Conservation (phyloP, 2,113 vertebrate species). For the Arothron firmamentum region DNA sequence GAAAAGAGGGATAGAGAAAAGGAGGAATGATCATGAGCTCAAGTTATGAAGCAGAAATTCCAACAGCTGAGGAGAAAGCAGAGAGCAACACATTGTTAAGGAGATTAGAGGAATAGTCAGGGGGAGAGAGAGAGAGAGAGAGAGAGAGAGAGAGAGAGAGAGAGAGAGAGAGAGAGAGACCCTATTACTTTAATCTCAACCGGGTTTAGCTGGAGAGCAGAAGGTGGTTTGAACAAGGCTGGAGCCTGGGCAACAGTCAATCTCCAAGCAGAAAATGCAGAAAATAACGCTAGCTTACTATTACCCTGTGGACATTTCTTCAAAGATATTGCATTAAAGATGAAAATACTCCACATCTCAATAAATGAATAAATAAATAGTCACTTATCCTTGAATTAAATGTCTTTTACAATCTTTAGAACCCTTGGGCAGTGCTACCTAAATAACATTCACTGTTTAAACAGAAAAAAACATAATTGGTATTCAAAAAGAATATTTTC, state of each 20-base stretch:
- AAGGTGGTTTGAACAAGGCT: constrained; percentile 36
- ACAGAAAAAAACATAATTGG: too few species aligned
- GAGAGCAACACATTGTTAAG: constrained; percentile 54
- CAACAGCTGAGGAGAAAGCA: constrained; percentile 38
- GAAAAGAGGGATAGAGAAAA: constrained; percentile 2
- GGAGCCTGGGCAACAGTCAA: constrained; percentile 31
- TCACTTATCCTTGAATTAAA: too few species aligned
- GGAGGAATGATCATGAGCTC: constrained; percentile 20
- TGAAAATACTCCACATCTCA: too few species aligned
- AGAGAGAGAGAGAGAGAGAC: constrained; percentile 53
- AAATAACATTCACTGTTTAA: too few species aligned
- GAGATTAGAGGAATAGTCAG: constrained; percentile 64
- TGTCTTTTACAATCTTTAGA: too few species aligned
- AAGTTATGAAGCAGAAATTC: constrained; percentile 22
- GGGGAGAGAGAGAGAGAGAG: constrained; percentile 58
- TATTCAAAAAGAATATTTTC: too few species aligned
- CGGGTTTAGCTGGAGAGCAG: constrained; percentile 48
- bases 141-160: constrained; percentile 58
- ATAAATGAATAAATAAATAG: too few species aligned
- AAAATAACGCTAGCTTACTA: background rate
- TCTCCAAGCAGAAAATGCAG: constrained; percentile 9
- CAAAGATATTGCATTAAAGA: too few species aligned
- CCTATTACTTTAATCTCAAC: constrained; percentile 66
- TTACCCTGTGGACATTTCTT: too few species aligned
- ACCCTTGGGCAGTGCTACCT: too few species aligned